These are phyloP conservation scores for Cyphomyrmex costatus DNA, from an alignment of 1,140 invertebrate species.

Conservation along the genomic window DNA sequence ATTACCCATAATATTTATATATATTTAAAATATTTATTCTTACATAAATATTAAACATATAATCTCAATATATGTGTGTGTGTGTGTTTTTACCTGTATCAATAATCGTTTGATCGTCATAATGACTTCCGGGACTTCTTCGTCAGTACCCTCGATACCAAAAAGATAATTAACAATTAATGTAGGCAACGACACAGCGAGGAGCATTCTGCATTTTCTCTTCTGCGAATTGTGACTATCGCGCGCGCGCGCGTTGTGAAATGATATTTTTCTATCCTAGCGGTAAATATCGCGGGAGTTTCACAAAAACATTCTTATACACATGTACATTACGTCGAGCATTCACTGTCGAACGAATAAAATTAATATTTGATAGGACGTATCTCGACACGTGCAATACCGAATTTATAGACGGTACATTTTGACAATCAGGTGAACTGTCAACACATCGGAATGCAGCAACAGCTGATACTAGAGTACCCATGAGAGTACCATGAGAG, in stretches of 20 bases:
- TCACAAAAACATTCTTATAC: background rate
- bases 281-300: background rate
- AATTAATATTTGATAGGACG: background rate
- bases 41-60: background rate
- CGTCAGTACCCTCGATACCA: constrained; percentile 82
- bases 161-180: constrained; percentile 83
- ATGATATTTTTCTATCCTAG: background rate
- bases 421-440: background rate
- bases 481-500: no score
- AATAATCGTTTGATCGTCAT: constrained; percentile 92
- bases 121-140: constrained; percentile 90
- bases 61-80: background rate
- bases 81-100: constrained; percentile 85
- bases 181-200: constrained; percentile 7
- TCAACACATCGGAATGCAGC: background rate
- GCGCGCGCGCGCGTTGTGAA: no score
- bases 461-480: no score
- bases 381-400: background rate
- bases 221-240: background rate
- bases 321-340: background rate
- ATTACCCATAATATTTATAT: background rate
- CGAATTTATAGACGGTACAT: constrained; percentile 18
- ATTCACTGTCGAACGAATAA: background rate
- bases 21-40: background rate
- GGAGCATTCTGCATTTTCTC: background rate